Conservation (phyloP, 2,797 vertebrate genomes). For the Sebastolobus altivelis region DNA sequence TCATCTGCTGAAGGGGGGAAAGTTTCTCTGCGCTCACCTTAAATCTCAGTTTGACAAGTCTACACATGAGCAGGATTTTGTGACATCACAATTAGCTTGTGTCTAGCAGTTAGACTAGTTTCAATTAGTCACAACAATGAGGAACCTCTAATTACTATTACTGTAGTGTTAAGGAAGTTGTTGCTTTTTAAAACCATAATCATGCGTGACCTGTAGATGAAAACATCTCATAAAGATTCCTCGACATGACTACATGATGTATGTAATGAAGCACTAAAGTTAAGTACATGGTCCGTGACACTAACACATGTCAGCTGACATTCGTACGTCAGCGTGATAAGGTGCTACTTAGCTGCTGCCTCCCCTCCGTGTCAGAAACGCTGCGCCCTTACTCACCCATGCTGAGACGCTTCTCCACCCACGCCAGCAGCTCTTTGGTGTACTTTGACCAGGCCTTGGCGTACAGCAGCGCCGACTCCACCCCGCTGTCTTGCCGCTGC, state of each 20-base stretch:
- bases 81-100: background rate
- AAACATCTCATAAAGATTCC: conserved; percentile 3
- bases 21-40: too few relatives aligned
- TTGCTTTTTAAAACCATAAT: background rate
- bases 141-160: background rate
- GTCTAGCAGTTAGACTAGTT: background rate
- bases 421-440: conserved; percentile 94
- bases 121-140: background rate
- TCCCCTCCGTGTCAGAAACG: background rate
- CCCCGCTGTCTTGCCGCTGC: conserved; percentile 89
- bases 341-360: background rate
- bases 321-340: background rate
- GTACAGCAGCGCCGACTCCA: conserved; percentile 95
- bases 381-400: conserved; percentile 88
- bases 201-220: background rate
- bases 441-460: conserved; percentile 99
- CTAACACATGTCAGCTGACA: background rate
- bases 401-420: conserved; percentile 96
- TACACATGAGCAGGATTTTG: too few relatives aligned
- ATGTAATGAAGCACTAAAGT: background rate
- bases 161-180: background rate
- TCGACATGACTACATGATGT: background rate
- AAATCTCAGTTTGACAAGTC: too few relatives aligned
- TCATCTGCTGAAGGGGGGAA: too few relatives aligned
- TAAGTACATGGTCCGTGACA: conserved; percentile 2